phyloP scores from a whole-genome alignment of 2,888 invertebrate genomes.

The Habrosyne pyritoides region DNA sequence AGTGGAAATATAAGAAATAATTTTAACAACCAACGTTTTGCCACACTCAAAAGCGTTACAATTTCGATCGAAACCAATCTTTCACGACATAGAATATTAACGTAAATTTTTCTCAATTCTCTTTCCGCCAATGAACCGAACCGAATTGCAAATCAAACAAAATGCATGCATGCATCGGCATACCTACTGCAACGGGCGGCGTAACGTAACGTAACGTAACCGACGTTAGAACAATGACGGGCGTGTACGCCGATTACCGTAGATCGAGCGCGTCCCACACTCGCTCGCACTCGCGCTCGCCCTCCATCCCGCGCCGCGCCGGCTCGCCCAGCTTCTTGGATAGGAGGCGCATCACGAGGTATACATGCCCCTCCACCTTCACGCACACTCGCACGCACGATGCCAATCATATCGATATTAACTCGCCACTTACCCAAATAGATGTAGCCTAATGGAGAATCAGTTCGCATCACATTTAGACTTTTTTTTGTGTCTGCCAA shows the following conservation, averaged over 20 bases:
- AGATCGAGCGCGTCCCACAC: constrained; percentile 64
- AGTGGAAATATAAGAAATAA: no score
- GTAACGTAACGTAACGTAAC: constrained; percentile 31
- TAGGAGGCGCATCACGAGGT: constrained; percentile 97
- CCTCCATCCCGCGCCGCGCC: constrained; percentile 95
- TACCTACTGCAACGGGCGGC: constrained; percentile 5
- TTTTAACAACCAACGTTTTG: neutral
- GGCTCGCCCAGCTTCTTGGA: constrained; percentile 98
- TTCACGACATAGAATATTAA: constrained; percentile 21
- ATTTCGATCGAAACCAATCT: neutral
- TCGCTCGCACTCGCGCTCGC: constrained; percentile 86
- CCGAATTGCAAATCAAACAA: constrained; percentile 19
- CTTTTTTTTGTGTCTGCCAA: no score
- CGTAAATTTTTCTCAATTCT: constrained; percentile 27
- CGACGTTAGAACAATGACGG: constrained; percentile 74
- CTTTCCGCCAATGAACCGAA: constrained; percentile 29
- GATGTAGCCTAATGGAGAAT: neutral
- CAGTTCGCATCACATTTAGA: no score
- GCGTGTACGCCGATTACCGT: constrained; percentile 82
- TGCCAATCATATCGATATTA: neutral
- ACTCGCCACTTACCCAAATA: neutral
- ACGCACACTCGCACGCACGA: neutral
- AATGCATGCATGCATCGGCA: constrained; percentile 16
- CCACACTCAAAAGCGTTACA: neutral
- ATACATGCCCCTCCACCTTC: constrained; percentile 40